phyloP scores from a whole-genome alignment of 2,888 invertebrate genomes.

The Parnassius smintheus region DNA sequence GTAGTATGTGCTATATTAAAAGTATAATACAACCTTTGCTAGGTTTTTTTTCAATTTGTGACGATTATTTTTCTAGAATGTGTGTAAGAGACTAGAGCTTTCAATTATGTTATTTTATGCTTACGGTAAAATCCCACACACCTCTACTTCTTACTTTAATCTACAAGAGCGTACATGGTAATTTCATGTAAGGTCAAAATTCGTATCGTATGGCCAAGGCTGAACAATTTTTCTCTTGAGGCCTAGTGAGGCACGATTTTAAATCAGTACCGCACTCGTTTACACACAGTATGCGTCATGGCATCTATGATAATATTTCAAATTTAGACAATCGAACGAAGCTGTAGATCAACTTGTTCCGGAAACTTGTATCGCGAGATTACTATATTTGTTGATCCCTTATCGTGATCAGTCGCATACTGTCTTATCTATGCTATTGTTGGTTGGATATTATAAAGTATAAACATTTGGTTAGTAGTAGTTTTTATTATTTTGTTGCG shows the following conservation, averaged over 20 bases:
- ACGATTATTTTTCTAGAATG: too few species aligned
- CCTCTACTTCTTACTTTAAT: too few species aligned
- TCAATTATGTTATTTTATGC: too few species aligned
- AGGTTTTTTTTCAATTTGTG: too few species aligned
- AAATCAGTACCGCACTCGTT: not conserved
- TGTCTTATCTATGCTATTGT: constrained; percentile 1
- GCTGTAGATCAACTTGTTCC: not conserved
- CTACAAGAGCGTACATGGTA: too few species aligned
- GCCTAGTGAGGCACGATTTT: constrained; percentile 14
- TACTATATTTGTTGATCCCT: constrained; percentile 7
- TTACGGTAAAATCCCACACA: too few species aligned
- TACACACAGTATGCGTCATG: not conserved
- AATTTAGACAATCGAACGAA: too few species aligned
- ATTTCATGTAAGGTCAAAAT: constrained; percentile 4
- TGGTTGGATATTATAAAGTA: not conserved
- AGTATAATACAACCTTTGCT: too few species aligned
- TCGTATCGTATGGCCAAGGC: constrained; percentile 14
- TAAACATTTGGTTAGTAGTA: too few species aligned
- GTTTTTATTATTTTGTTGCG: too few species aligned
- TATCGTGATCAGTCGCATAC: constrained; percentile 3
- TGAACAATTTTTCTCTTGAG: constrained; percentile 18
- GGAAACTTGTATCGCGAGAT: not conserved
- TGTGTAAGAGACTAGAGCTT: too few species aligned
- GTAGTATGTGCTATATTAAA: too few species aligned
- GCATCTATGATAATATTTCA: not conserved